Conservation (phyloP, 2,113 vertebrate species). For the Hyla sarda region DNA sequence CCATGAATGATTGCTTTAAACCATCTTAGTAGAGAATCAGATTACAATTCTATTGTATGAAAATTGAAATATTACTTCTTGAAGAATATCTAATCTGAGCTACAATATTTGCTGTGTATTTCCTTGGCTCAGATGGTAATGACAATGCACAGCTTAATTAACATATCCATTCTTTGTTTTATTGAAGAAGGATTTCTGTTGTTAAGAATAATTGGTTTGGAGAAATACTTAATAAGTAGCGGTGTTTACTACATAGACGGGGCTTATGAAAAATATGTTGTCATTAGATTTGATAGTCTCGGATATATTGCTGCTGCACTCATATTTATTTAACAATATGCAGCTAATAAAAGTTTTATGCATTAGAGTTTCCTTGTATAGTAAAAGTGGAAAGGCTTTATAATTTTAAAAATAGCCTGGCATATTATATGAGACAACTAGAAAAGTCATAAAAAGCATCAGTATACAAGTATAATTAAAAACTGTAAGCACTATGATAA, state of each 20-base stretch:
- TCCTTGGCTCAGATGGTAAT: slow-evolving; percentile 48
- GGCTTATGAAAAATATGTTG: slow-evolving; percentile 53
- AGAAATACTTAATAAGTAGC: slow-evolving; percentile 51
- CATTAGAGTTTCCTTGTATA: slow-evolving; percentile 32
- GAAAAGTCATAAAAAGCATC: slow-evolving; percentile 35
- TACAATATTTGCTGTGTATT: slow-evolving; percentile 41
- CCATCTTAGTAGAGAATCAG: slow-evolving; percentile 35
- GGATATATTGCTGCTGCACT: slow-evolving; percentile 50
- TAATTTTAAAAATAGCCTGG: slow-evolving; percentile 38
- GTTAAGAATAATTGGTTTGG: slow-evolving; percentile 58
- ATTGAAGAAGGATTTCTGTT: slow-evolving; percentile 56
- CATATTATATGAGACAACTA: slow-evolving; percentile 36
- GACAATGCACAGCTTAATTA: slow-evolving; percentile 51
- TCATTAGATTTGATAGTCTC: slow-evolving; percentile 58
- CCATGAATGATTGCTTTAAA: slow-evolving; percentile 26
- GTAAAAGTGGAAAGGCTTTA: slow-evolving; percentile 42
- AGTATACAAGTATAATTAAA: slow-evolving; percentile 49
- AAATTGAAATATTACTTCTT: slow-evolving; percentile 50
- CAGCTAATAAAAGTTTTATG: slow-evolving; percentile 57
- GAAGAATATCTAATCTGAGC: slow-evolving; percentile 21
- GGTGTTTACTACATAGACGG: slow-evolving; percentile 51
- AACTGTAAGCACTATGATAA: slow-evolving; percentile 13
- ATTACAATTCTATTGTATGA: slow-evolving; percentile 35
- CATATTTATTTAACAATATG: slow-evolving; percentile 58
- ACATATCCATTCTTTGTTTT: slow-evolving; percentile 53